Base-by-base conservation (phyloP, 2,888 invertebrate genomes). In the Drosophila formosana region DNA sequence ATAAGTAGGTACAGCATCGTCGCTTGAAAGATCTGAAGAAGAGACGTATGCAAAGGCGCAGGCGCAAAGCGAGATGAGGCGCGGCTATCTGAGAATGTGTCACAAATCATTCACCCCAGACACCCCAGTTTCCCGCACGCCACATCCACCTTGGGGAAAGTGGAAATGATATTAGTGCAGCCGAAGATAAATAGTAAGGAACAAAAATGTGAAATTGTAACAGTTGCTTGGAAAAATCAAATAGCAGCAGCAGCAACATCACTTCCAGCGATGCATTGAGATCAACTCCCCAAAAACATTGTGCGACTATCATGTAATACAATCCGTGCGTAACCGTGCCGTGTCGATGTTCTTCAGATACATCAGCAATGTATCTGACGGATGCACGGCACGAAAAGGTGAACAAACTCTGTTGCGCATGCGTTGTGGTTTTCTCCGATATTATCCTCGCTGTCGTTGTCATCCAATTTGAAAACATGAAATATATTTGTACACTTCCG, bases 151-250 rank as follows among this genome's bases (percentile, higher is more conserved):
- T 60, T 60, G 60, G 64, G 72, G 62, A 80, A 75, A 82, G 76
- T 87, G 65, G 72, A 82, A 88, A 57, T 79, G 81, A 85, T 82
- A 87, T 87, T 81, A 85, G 74, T 67, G 68, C 57, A 57, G 72
- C 67, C 62, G 39, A 78, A 80, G 79, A 82, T 69, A 89, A 89
- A 88, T 79, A 89, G 78, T 64, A 56, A 34, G 72, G n/a, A 37
- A 37, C 4, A 11, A 73, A 66, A 64, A 62, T 60, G 41, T 47
- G 47, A 77, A 85, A 88, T 89, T 66, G 73, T 66, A 89, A 88
- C 88, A 89, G 88, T 89, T 88, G 89, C 83, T 75, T 65, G 71
- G 64, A 88, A 89, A 86, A 72, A 74, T 88, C 88, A 88, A 75
- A 65, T 32, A 45, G 32, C 55, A 51, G 18, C 18, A 18, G 18